These are phyloP conservation scores for Phocoena sinus DNA, from an alignment of 2,113 vertebrate genomes.

Conservation along the genomic window DNA sequence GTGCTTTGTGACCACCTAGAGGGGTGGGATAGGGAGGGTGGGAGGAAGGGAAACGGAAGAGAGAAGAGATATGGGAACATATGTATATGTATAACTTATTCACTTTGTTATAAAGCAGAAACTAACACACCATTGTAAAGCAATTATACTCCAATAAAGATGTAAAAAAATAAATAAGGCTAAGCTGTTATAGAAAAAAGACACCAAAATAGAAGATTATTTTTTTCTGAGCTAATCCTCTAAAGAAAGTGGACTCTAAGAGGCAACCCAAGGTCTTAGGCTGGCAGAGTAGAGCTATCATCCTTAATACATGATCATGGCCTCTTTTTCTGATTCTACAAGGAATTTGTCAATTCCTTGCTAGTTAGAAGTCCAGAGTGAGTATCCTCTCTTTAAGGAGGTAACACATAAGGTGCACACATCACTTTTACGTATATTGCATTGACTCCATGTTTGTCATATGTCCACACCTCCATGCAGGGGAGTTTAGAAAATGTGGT, in stretches of 20 bases:
- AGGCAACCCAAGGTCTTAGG: not conserved
- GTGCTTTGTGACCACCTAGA: no score
- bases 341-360: not conserved
- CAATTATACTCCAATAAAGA: no score
- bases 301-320: not conserved
- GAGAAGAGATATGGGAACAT: no score
- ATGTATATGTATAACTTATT: no score
- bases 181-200: not conserved
- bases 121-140: no score
- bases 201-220: not conserved
- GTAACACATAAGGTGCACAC: not conserved
- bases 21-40: no score
- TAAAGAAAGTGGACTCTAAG: not conserved
- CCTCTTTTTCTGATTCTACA: not conserved
- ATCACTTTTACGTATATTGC: not conserved
- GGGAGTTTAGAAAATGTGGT: not conserved
- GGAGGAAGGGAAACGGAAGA: no score
- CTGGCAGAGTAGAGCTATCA: not conserved
- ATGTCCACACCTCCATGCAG: not conserved
- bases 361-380: not conserved
- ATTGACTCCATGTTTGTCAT: not conserved
- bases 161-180: not conserved
- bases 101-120: no score
- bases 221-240: not conserved
- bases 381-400: not conserved